Evolutionary conservation across 2,888 invertebrate species (phyloP).

Genomic region (Caradrina kadenii): DNA sequence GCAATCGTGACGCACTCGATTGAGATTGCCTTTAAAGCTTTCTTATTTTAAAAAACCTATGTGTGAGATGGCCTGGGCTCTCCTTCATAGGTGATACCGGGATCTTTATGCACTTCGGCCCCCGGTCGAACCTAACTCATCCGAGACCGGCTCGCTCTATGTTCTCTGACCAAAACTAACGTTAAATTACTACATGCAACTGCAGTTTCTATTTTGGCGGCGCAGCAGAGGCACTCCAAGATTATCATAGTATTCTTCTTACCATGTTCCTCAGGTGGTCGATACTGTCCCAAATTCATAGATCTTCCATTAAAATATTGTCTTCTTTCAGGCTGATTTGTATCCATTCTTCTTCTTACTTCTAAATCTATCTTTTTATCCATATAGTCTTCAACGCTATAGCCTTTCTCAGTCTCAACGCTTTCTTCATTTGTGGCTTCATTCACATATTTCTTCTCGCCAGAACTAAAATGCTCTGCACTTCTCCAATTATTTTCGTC

Average conservation of each 20-base stretch:
- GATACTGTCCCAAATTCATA: slow-evolving; percentile 14
- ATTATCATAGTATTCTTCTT: slow-evolving; percentile 7
- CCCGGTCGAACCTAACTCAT: background rate
- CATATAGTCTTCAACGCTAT: slow-evolving; percentile 27
- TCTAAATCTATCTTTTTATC: slow-evolving; percentile 33
- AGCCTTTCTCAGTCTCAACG: slow-evolving; percentile 21
- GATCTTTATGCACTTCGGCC: background rate
- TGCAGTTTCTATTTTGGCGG: background rate
- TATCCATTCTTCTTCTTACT: slow-evolving; percentile 37
- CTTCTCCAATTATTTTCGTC: slow-evolving; percentile 43
- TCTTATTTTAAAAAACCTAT: no score
- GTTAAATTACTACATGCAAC: background rate
- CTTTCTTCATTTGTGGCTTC: slow-evolving; percentile 28
- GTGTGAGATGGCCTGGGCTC: no score
- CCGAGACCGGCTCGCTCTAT: no score
- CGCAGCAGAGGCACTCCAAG: background rate
- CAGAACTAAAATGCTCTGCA: slow-evolving; percentile 34
- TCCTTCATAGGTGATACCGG: background rate
- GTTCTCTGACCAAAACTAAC: background rate
- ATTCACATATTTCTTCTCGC: slow-evolving; percentile 23
- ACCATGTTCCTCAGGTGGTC: slow-evolving; percentile 37
- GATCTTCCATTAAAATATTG: slow-evolving; percentile 9
- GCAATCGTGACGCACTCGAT: no score
- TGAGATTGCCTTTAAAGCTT: no score
- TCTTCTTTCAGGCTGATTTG: slow-evolving; percentile 18